Evolutionary conservation across 2,113 vertebrate species (phyloP).

Genomic region (Herpetotheres cachinnans): DNA sequence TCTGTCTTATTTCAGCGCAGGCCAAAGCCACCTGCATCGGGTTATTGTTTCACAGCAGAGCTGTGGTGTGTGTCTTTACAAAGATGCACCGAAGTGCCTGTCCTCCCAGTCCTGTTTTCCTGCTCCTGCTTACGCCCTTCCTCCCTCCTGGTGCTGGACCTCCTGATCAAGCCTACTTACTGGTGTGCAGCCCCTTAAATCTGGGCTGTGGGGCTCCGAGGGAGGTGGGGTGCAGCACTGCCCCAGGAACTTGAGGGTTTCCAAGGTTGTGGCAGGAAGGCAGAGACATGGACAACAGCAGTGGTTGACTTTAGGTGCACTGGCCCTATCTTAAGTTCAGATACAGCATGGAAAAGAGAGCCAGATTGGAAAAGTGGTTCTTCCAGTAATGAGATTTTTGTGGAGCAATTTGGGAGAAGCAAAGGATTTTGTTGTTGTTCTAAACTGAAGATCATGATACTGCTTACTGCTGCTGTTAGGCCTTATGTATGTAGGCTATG

Average conservation of each 20-base stretch:
- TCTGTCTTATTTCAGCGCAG: background rate
- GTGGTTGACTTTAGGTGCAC: background rate
- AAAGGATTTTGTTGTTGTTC: background rate
- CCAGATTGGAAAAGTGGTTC: background rate
- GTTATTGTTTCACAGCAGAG: background rate
- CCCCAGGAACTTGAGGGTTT: background rate
- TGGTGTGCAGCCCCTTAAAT: background rate
- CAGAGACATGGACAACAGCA: fast-evolving
- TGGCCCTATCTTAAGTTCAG: background rate
- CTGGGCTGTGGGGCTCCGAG: background rate
- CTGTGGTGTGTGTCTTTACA: fast-evolving
- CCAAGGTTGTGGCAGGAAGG: background rate
- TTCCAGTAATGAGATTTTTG: background rate
- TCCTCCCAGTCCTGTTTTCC: background rate
- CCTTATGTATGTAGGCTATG: background rate
- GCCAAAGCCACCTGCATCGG: background rate
- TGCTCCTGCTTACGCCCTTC: background rate
- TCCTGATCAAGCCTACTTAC: background rate
- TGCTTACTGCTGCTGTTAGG: background rate
- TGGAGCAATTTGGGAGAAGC: background rate
- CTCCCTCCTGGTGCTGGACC: background rate
- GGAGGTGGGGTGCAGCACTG: background rate
- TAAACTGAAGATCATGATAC: background rate
- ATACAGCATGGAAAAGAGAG: background rate
- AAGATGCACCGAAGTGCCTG: background rate